phyloP scores from a whole-genome alignment of 2,888 invertebrate genomes.

The Ephialtes manifestator region DNA sequence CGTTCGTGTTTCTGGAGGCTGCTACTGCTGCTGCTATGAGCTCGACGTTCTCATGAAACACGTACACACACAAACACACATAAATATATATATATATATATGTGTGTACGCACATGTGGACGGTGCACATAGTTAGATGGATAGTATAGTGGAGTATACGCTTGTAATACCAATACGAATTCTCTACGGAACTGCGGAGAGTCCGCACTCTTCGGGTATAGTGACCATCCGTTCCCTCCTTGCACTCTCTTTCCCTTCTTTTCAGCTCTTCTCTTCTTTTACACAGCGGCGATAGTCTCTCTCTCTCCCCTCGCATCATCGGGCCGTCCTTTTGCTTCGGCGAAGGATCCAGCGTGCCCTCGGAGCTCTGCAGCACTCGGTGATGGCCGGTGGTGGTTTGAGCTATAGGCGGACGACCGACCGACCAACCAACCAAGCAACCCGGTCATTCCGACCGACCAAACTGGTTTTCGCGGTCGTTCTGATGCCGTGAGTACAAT shows the following conservation, averaged over 20 bases:
- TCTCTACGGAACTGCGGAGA: slow-evolving; percentile 44
- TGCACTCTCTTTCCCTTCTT: slow-evolving; percentile 47
- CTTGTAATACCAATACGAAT: slow-evolving; percentile 60
- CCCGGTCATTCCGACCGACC: slow-evolving; percentile 84
- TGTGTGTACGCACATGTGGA: background rate
- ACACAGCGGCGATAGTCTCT: slow-evolving; percentile 2
- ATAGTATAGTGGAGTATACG: slow-evolving; percentile 18
- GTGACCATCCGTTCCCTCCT: slow-evolving; percentile 54
- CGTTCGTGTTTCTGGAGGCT: slow-evolving; percentile 62
- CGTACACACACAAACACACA: background rate
- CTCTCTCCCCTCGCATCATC: slow-evolving; percentile 47
- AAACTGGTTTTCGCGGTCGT: slow-evolving; percentile 85
- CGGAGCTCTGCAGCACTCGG: slow-evolving; percentile 58
- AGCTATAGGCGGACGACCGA: slow-evolving; percentile 37
- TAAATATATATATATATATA: background rate
- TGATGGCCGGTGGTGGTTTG: slow-evolving; percentile 71
- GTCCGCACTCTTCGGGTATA: slow-evolving; percentile 50
- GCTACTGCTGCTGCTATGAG: slow-evolving; percentile 26
- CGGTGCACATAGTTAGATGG: slow-evolving; percentile 21
- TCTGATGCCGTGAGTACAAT: slow-evolving; percentile 83
- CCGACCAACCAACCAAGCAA: slow-evolving; percentile 72
- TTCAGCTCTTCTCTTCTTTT: slow-evolving; percentile 49
- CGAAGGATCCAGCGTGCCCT: slow-evolving; percentile 58
- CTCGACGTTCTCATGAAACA: slow-evolving; percentile 49
- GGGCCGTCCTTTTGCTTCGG: slow-evolving; percentile 54